phyloP scores from a whole-genome alignment of 2,888 invertebrate genomes.

The Chironomus riparius region DNA sequence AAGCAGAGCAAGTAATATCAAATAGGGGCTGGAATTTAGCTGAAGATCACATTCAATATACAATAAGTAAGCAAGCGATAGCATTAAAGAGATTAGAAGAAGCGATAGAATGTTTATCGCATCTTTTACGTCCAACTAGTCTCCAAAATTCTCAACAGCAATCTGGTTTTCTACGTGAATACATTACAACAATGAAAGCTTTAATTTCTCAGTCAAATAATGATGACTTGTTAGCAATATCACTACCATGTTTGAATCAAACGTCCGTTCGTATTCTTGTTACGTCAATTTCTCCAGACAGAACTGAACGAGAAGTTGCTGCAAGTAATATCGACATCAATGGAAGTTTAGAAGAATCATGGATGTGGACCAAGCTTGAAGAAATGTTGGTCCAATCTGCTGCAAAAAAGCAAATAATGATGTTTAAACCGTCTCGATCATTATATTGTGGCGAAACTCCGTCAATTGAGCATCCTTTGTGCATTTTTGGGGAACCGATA shows the following conservation, averaged over 20 bases:
- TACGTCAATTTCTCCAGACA: conserved; percentile 35
- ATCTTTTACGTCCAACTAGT: conserved; percentile 61
- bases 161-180: conserved; percentile 75
- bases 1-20: conserved; percentile 71
- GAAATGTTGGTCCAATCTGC: conserved; percentile 65
- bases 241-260: conserved; percentile 63
- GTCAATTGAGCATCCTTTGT: conserved; percentile 55
- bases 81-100: conserved; percentile 63
- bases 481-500: conserved; percentile 73
- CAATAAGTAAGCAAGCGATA: conserved; percentile 82
- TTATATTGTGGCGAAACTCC: conserved; percentile 61
- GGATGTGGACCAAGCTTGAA: conserved; percentile 64
- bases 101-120: conserved; percentile 66
- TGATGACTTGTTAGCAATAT: conserved; percentile 52
- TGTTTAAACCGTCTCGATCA: conserved; percentile 69
- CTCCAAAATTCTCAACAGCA: conserved; percentile 66
- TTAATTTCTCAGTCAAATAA: conserved; percentile 34
- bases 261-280: conserved; percentile 59
- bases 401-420: conserved; percentile 57
- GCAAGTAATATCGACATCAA: conserved; percentile 40
- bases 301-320: conserved; percentile 33
- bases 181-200: conserved; percentile 75
- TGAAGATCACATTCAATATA: conserved; percentile 92
- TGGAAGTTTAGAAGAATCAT: conserved; percentile 40
- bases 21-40: conserved; percentile 74